Evolutionary conservation across 1,140 invertebrate genomes (phyloP).

Genomic region (Megathymus violae): DNA sequence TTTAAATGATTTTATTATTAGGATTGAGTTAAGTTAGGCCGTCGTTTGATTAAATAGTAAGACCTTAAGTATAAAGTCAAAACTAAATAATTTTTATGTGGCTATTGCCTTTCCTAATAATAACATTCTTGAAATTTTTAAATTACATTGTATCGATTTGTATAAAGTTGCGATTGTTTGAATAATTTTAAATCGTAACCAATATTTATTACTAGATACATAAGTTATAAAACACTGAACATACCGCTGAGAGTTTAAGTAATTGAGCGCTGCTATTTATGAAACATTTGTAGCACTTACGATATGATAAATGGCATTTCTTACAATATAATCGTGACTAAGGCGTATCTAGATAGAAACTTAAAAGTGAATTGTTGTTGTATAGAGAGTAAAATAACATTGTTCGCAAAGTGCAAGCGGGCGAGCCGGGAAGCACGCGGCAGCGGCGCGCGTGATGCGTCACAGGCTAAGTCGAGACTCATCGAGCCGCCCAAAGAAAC

Average conservation of each 20-base stretch:
- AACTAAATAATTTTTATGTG: too few species aligned
- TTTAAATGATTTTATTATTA: too few species aligned
- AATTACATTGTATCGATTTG: neutral
- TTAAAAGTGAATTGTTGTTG: slow-evolving; percentile 51
- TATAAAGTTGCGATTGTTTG: neutral
- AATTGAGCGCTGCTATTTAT: slow-evolving; percentile 22
- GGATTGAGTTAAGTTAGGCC: too few species aligned
- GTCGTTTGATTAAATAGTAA: too few species aligned
- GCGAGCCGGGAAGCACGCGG: slow-evolving; percentile 44
- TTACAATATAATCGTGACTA: slow-evolving; percentile 66
- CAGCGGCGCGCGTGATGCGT: slow-evolving; percentile 47
- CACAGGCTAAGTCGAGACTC: slow-evolving; percentile 55
- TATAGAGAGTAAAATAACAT: slow-evolving; percentile 60
- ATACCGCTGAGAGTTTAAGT: slow-evolving; percentile 8
- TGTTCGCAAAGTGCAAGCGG: slow-evolving; percentile 52
- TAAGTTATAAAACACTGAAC: slow-evolving; percentile 4
- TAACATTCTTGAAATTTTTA: too few species aligned
- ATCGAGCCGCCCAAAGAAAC: slow-evolving; percentile 76
- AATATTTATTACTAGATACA: neutral
- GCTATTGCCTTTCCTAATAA: too few species aligned
- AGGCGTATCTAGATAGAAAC: slow-evolving; percentile 56
- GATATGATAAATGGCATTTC: slow-evolving; percentile 47
- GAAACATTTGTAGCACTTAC: slow-evolving; percentile 34
- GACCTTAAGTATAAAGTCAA: too few species aligned
- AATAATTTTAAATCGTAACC: too few species aligned